Conservation (phyloP, 1,140 invertebrate species). For the Drosophila mojavensis region DNA sequence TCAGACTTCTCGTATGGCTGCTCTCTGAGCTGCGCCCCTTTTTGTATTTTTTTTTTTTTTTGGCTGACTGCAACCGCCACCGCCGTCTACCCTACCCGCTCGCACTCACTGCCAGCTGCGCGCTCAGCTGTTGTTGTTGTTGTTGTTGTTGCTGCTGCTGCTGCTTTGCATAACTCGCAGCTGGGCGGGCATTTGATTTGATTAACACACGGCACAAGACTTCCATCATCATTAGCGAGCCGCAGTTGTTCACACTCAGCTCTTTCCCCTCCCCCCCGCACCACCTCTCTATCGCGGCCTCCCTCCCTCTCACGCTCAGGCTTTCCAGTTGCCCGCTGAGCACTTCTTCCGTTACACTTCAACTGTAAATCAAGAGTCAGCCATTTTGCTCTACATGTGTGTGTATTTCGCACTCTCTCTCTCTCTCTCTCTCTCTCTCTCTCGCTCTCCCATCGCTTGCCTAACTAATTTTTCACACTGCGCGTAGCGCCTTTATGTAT, state of each 20-base stretch:
- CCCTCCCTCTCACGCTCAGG: background rate
- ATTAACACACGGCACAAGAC: constrained; percentile 69
- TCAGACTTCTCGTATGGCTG: constrained; percentile 9
- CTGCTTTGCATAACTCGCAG: constrained; percentile 62
- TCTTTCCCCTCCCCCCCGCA: no score
- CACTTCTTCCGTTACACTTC: constrained; percentile 73
- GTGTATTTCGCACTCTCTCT: background rate
- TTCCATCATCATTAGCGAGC: constrained; percentile 76
- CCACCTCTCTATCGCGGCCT: background rate
- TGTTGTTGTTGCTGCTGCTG: constrained; percentile 26
- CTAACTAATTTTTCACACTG: constrained; percentile 58
- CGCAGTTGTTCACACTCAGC: background rate
- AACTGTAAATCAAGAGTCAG: constrained; percentile 68
- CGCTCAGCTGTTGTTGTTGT: constrained; percentile 47
- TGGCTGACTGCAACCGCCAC: constrained; percentile 54
- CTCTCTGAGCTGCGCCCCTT: constrained; percentile 54
- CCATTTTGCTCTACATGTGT: constrained; percentile 55
- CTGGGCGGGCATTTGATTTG: constrained; percentile 66
- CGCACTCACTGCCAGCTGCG: constrained; percentile 19
- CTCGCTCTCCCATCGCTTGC: background rate
- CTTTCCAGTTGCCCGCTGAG: constrained; percentile 16
- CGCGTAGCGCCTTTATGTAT: constrained; percentile 3
- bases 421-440: background rate
- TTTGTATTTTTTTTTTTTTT: constrained; percentile 26
- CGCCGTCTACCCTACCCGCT: constrained; percentile 5